Evolutionary conservation across 2,113 vertebrate genomes (phyloP).

Genomic region (Pedionomus torquatus): DNA sequence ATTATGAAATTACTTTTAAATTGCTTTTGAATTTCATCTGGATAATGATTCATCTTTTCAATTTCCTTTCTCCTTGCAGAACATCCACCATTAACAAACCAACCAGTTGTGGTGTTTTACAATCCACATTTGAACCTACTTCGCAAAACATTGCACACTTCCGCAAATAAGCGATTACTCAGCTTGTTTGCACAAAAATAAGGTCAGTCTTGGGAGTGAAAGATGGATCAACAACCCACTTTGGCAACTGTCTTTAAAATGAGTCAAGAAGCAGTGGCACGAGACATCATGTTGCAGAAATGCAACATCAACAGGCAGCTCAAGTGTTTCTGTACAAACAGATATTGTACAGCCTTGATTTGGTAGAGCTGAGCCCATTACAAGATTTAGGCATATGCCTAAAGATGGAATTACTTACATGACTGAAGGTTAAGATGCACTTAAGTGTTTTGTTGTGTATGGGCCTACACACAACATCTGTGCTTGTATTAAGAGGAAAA

Average conservation of each 20-base stretch:
- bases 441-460: slow-evolving; percentile 20
- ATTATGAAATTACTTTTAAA: slow-evolving; percentile 49
- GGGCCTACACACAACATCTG: slow-evolving; percentile 40
- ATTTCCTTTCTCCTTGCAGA: slow-evolving; percentile 11
- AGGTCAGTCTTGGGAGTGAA: neutral
- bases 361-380: neutral
- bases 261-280: neutral
- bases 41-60: slow-evolving; percentile 3
- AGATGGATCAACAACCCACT: neutral
- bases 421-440: neutral
- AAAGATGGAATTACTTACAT: neutral
- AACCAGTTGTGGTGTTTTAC: neutral
- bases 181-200: neutral
- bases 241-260: neutral
- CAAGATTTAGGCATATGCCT: neutral
- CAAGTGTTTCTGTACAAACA: neutral
- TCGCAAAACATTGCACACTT: neutral
- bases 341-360: neutral
- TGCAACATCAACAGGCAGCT: neutral
- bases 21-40: slow-evolving; percentile 28
- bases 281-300: neutral
- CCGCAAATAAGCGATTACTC: neutral
- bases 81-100: neutral
- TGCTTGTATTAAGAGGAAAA: slow-evolving; percentile 59
- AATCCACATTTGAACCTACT: neutral